Base-by-base conservation (phyloP, 1,140 invertebrate genomes). In the Tetramorium parvispinum region DNA sequence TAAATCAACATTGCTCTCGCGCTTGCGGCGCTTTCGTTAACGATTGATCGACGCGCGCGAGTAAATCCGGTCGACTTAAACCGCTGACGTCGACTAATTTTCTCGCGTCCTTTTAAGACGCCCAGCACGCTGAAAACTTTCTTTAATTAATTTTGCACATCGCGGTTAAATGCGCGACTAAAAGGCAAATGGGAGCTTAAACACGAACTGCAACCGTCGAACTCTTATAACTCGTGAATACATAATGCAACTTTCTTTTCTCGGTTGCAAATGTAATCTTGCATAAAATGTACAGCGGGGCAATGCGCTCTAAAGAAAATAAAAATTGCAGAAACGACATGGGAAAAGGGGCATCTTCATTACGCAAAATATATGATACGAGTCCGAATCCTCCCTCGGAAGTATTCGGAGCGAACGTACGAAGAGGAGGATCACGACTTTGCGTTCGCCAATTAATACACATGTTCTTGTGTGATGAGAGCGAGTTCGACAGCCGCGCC, bases 191-290 rank as follows among this genome's bases (percentile, higher is more conserved):
- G 40, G 3, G 59, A 32, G 37, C 7, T 57, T 59, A 82, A 73
- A 55, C 18, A 5, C 24, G 59, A 51, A 32, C 27, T 6, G 16
- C 16, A 70, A 66, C 21, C 49, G 37, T 49, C 37, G 32, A 43
- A 71, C 49, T 27, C 65, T 66, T 73, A 73, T 79, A 46, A 24
- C 40, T 73, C 24, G 51, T 73, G 66, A 71, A 82, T 82, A 82
- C 53, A 53, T 32, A 82, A 82, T 82, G 40, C 53, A 10, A 24
- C 40, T 71, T 55, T 73, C 51, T 46, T 3, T 32, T 32, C 32
- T 46, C 37, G 21, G 24, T 16, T 59, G 21, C 18, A 70, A 82
- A 40, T 57, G 53, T 40, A 73, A 57, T 46, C 53, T 71, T 37
- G 51, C 51, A 16, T 37, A 21, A 46, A 82, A 43, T 49, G 24